Evolutionary conservation across 2,113 vertebrate species (phyloP).

Genomic region (Sus scrofa): T2T-Sscrofa CM000829.6:43786001-43786500

Average conservation of each 20-base stretch:
- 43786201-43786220: background rate
- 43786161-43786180: background rate
- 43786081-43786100: background rate
- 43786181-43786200: background rate
- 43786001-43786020: background rate
- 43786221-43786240: slow-evolving; percentile 20
- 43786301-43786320: background rate
- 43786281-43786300: background rate
- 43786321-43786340: background rate
- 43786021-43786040: background rate
- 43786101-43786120: background rate
- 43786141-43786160: background rate
- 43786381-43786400: background rate
- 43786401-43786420: background rate
- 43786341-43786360: background rate
- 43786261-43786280: background rate
- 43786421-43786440: background rate
- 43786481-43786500: background rate
- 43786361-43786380: background rate
- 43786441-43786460: background rate
- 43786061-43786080: background rate
- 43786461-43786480: background rate
- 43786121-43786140: background rate
- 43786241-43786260: slow-evolving; percentile 25
- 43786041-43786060: background rate